phyloP scores from a whole-genome alignment of 2,888 invertebrate species.

The Empis livida region DNA sequence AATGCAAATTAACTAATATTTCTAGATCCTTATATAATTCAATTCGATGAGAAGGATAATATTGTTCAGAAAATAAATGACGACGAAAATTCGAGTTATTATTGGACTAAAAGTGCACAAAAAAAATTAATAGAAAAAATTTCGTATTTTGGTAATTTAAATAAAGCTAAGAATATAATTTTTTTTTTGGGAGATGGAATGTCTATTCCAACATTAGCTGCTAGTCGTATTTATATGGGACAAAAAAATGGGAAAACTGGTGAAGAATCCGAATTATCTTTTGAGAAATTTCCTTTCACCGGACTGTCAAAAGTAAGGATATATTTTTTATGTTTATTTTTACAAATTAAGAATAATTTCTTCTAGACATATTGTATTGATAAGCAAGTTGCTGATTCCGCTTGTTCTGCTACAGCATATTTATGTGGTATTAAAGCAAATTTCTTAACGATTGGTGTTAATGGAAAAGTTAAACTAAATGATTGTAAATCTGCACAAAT shows the following conservation, averaged over 20 bases:
- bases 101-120: conserved; percentile 2
- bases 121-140: background rate
- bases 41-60: too few species aligned
- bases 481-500: conserved; percentile 51
- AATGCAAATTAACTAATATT: too few species aligned
- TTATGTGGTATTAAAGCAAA: conserved; percentile 60
- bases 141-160: conserved; percentile 20
- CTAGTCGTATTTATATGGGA: conserved; percentile 49
- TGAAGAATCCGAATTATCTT: conserved; percentile 45
- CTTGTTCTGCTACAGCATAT: conserved; percentile 58
- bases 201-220: conserved; percentile 55
- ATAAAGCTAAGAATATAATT: conserved; percentile 61
- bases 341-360: too few species aligned
- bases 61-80: background rate
- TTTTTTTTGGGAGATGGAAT: conserved; percentile 75
- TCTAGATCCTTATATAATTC: too few species aligned
- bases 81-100: conserved; percentile 1
- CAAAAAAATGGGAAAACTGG: conserved; percentile 42
- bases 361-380: conserved; percentile 47
- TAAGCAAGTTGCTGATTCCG: conserved; percentile 60
- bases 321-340: background rate
- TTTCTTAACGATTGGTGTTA: conserved; percentile 53
- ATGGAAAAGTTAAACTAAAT: conserved; percentile 47
- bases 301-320: conserved; percentile 48
- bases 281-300: conserved; percentile 48